A percentile compares a stretch with the other conserved stretches of the same genome.
Evolutionary conservation across 2,113 vertebrate species (phyloP).

Genomic region (Malurus alboscapulatus): DNA sequence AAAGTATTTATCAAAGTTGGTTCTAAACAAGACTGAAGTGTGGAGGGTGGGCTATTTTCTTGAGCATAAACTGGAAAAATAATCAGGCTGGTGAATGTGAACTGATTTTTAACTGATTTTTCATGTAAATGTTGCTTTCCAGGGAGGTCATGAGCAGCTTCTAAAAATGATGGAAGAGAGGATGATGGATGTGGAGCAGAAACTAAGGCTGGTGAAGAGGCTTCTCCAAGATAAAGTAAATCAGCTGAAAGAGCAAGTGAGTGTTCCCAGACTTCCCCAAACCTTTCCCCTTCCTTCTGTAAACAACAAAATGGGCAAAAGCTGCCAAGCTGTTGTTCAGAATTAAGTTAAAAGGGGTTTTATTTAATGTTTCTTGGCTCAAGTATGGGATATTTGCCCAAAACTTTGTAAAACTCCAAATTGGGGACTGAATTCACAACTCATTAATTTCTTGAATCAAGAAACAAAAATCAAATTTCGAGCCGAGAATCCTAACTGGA

Average conservation of each 20-base stretch:
- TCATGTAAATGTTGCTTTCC: slow-evolving; percentile 37
- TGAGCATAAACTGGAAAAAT: neutral
- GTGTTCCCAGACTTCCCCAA: neutral
- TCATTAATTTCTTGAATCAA: neutral
- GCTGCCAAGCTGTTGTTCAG: neutral
- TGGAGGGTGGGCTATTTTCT: neutral
- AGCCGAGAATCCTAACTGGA: neutral
- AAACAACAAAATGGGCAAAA: neutral
- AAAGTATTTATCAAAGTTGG: neutral
- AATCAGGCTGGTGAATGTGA: neutral
- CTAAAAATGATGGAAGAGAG: slow-evolving; percentile 87
- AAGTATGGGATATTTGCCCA: fast-evolving
- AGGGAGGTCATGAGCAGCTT: slow-evolving; percentile 81
- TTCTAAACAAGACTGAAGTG: neutral
- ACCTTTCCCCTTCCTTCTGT: neutral
- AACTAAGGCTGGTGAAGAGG: slow-evolving; percentile 87
- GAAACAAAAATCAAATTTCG: neutral
- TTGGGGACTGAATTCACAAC: fast-evolving
- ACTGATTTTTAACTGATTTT: neutral
- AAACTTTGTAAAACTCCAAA: neutral
- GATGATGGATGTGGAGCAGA: slow-evolving; percentile 91
- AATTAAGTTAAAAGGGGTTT: neutral
- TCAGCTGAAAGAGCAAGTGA: slow-evolving; percentile 94
- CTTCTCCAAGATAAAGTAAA: slow-evolving; percentile 91
- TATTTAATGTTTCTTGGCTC: neutral